phyloP scores from a whole-genome alignment of 2,113 vertebrate species.

The Oryctolagus cuniculus region mOryCun1.1 NC_091432.1:28401001-28401500 shows the following conservation, averaged over 20 bases:
- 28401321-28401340: neutral
- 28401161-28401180: neutral
- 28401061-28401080: neutral
- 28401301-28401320: neutral
- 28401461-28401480: neutral
- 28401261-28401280: neutral
- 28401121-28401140: neutral
- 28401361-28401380: neutral
- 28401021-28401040: neutral
- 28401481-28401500: neutral
- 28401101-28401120: neutral
- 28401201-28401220: neutral
- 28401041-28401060: neutral
- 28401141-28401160: neutral
- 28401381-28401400: neutral
- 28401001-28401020: neutral
- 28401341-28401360: neutral
- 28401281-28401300: neutral
- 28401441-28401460: neutral
- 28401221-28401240: neutral
- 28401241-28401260: neutral
- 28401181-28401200: neutral
- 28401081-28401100: neutral
- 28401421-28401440: neutral
- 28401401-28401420: neutral